Percentiles rank a stretch among this genome's conserved stretches.
phyloP scores from a whole-genome alignment of 2,113 vertebrate genomes.

The Regulus satrapa region DNA sequence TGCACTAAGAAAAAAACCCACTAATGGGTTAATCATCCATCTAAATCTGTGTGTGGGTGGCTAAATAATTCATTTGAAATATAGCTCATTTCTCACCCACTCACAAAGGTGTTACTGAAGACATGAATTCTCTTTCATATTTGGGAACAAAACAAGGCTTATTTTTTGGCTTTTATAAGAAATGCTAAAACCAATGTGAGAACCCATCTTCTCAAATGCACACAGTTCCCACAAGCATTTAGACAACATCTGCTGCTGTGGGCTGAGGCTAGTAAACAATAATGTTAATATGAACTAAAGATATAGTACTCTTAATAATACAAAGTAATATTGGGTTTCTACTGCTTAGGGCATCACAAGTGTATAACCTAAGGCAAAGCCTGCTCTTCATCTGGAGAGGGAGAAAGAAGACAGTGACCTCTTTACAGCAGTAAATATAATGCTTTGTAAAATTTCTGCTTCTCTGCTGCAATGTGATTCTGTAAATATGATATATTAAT shows the following conservation, averaged over 20 bases:
- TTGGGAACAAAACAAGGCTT: constrained; percentile 17
- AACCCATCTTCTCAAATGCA: background rate
- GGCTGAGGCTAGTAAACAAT: background rate
- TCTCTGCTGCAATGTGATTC: background rate
- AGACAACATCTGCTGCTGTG: background rate
- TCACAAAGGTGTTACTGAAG: constrained; percentile 27
- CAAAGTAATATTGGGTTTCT: background rate
- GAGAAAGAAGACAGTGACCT: background rate
- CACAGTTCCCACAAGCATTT: background rate
- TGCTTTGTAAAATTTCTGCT: background rate
- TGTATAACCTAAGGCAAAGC: background rate
- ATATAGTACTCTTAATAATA: background rate
- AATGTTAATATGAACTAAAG: background rate
- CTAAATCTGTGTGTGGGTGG: background rate
- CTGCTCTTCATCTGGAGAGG: background rate
- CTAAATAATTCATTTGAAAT: constrained; percentile 46
- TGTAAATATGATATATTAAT: background rate
- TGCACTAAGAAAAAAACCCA: background rate
- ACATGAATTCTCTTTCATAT: constrained; percentile 25
- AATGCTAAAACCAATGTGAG: background rate
- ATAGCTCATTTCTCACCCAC: constrained; percentile 2
- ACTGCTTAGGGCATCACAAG: background rate
- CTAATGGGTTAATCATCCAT: background rate
- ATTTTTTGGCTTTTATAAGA: background rate
- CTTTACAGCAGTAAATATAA: background rate